Percentiles rank a stretch among this genome's conserved stretches.
phyloP scores from a whole-genome alignment of 2,797 vertebrate genomes.

The Ctenochaetus hawaiiensis region DNA sequence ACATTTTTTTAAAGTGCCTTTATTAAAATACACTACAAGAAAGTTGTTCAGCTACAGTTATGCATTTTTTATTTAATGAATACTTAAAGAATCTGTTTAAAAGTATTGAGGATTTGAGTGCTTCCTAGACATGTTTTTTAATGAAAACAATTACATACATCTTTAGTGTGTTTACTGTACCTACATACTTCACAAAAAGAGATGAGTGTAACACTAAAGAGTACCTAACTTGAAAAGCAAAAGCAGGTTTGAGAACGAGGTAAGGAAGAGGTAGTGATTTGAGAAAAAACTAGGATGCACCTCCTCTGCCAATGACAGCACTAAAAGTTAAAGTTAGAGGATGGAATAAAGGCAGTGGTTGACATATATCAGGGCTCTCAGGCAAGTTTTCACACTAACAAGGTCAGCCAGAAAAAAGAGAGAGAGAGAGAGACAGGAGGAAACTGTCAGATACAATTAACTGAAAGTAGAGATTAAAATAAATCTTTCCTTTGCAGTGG shows the following conservation, averaged over 20 bases:
- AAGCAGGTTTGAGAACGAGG: constrained; percentile 34
- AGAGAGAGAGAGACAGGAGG: background rate
- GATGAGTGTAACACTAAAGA: constrained; percentile 1
- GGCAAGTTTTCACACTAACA: constrained; percentile 32
- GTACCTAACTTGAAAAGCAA: constrained; percentile 36
- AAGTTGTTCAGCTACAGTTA: too few species aligned
- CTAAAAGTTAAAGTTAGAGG: constrained; percentile 27
- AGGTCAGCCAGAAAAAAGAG: constrained; percentile 9
- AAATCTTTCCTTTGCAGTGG: background rate
- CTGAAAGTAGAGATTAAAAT: background rate
- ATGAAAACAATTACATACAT: too few species aligned
- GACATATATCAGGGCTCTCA: constrained; percentile 23
- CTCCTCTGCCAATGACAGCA: constrained; percentile 25
- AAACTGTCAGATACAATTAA: background rate
- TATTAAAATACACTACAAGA: too few species aligned
- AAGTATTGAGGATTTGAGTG: too few species aligned
- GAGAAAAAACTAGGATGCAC: constrained; percentile 38
- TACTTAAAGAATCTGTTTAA: too few species aligned
- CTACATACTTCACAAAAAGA: background rate
- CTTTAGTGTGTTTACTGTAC: background rate
- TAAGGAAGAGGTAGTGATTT: constrained; percentile 44
- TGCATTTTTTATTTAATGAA: too few species aligned
- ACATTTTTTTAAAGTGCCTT: too few species aligned
- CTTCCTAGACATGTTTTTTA: too few species aligned
- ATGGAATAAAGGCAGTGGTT: constrained; percentile 23